Evolutionary conservation across 2,113 vertebrate species (phyloP).

Genomic region (Embiotoca jacksoni): DNA sequence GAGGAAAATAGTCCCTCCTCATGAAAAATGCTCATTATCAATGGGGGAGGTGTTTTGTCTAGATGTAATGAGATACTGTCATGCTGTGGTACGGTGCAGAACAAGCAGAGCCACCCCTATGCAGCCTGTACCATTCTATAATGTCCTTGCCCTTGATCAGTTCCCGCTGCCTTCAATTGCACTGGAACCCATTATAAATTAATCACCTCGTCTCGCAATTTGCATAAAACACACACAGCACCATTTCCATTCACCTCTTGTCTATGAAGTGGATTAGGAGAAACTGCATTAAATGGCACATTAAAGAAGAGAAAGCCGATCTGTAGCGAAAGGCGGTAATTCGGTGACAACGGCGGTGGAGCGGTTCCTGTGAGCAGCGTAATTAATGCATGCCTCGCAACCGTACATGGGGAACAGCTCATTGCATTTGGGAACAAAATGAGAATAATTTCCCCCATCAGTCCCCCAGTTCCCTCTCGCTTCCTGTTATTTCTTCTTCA

Average conservation of each 20-base stretch:
- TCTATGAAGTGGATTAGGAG: slow-evolving; percentile 75
- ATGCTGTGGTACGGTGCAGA: slow-evolving; percentile 81
- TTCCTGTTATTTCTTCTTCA: slow-evolving; percentile 11
- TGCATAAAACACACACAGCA: slow-evolving; percentile 83
- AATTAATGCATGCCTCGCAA: slow-evolving; percentile 83
- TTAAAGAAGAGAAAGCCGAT: slow-evolving; percentile 72
- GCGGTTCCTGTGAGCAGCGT: slow-evolving; percentile 73
- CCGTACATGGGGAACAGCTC: slow-evolving; percentile 65
- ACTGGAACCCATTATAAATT: slow-evolving; percentile 83
- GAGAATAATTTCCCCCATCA: slow-evolving; percentile 48
- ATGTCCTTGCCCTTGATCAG: slow-evolving; percentile 84
- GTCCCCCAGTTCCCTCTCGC: slow-evolving; percentile 14
- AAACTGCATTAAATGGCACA: slow-evolving; percentile 82
- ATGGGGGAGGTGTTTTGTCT: slow-evolving; percentile 82
- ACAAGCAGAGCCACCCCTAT: slow-evolving; percentile 81
- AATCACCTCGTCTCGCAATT: slow-evolving; percentile 81
- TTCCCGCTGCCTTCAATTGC: slow-evolving; percentile 83
- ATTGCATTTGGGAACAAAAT: slow-evolving; percentile 59
- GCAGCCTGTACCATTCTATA: slow-evolving; percentile 79
- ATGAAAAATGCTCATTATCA: slow-evolving; percentile 85
- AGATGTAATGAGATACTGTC: slow-evolving; percentile 85
- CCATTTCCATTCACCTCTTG: slow-evolving; percentile 76
- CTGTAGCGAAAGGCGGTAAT: slow-evolving; percentile 71
- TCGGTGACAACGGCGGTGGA: slow-evolving; percentile 60
- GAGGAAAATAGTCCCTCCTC: slow-evolving; percentile 67